phyloP scores from a whole-genome alignment of 2,888 invertebrate genomes.

The Ernsta delagoae region DNA sequence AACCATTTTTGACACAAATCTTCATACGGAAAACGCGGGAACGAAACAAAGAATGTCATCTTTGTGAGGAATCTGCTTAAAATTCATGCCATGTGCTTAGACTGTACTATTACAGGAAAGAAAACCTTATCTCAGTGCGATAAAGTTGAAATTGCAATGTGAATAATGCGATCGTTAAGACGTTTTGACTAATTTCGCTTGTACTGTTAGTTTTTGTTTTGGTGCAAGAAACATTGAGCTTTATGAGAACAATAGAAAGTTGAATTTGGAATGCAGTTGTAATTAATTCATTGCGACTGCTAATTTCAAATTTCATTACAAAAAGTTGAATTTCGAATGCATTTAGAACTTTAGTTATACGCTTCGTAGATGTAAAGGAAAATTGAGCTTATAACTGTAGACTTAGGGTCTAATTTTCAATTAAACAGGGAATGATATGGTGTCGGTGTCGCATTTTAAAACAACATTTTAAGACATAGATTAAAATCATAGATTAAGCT shows the following conservation, averaged over 20 bases:
- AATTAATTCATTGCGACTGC: no score
- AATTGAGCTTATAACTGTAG: no score
- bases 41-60: neutral
- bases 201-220: neutral
- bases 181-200: neutral
- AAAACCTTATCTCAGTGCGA: neutral
- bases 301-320: neutral
- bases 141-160: neutral
- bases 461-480: no score
- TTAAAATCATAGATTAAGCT: no score
- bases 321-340: neutral
- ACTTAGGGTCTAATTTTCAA: no score
- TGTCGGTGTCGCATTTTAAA: no score
- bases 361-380: neutral
- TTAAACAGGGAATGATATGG: no score
- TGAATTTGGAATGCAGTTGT: neutral
- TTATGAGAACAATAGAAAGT: neutral
- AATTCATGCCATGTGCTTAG: constrained; percentile 1
- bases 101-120: neutral
- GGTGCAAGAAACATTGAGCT: no score
- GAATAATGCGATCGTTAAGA: neutral
- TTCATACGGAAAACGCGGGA: neutral
- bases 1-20: constrained; percentile 5
- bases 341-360: neutral
- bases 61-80: neutral